Percentiles rank a stretch among this genome's conserved stretches.
phyloP scores from a whole-genome alignment of 2,113 vertebrate species.

The Lophura nycthemera region DNA sequence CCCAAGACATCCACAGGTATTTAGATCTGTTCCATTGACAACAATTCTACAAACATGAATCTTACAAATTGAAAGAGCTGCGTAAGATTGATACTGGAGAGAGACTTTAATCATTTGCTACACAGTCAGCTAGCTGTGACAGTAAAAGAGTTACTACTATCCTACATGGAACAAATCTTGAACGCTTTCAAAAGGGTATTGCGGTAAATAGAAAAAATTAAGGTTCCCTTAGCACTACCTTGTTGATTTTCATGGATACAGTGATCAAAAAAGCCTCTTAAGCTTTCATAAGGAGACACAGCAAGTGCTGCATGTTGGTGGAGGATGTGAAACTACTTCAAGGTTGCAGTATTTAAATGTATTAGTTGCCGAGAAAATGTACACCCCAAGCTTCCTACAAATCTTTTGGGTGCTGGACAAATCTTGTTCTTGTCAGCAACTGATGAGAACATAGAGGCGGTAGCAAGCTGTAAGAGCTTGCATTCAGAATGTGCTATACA shows the following conservation, averaged over 20 bases:
- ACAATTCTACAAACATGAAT: neutral
- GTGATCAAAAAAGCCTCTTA: neutral
- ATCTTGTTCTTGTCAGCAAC: neutral
- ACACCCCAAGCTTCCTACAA: neutral
- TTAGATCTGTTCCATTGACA: neutral
- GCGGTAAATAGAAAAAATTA: neutral
- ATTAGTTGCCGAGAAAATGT: neutral
- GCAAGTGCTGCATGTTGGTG: neutral
- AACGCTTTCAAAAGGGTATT: neutral
- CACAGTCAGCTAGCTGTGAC: neutral
- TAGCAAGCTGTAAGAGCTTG: neutral
- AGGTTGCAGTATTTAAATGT: neutral
- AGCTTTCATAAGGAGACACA: neutral
- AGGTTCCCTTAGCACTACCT: neutral
- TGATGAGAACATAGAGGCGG: neutral
- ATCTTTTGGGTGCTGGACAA: neutral
- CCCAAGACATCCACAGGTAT: conserved; percentile 88
- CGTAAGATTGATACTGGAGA: neutral
- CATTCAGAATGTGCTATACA: neutral
- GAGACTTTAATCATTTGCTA: neutral
- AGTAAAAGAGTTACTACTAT: neutral
- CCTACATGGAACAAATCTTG: neutral
- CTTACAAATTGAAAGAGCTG: neutral
- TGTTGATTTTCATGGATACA: neutral
- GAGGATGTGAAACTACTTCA: conserved; percentile 9